Base-by-base conservation (phyloP, 2,888 invertebrate genomes). In the Archips xylosteana region DNA sequence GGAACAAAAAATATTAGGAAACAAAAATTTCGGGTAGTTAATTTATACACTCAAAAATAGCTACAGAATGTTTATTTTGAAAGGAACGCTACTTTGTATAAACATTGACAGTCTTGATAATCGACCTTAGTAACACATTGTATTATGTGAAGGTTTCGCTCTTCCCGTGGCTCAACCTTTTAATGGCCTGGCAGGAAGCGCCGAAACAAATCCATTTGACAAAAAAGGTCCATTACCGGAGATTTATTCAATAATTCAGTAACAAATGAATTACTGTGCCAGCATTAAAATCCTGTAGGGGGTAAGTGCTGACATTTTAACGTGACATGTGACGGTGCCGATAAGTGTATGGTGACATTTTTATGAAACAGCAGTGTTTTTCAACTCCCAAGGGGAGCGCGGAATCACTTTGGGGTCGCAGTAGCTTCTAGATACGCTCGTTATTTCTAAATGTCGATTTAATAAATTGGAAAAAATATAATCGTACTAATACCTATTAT, bases 161-260 rank as follows among this genome's bases (percentile, higher is more conserved):
- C 45, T 60, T 70, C 64, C 51, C 59, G 23, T 42, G 59, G 71
- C 68, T 42, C 60, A 4, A 49, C 60, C 42, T 23, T 60, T 70
- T 69, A 72, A 70, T 66, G 49, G 49, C 39, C 13, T 47, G 23
- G 64, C 75, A 65, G 76, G 68, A 71, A 70, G 61, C 64, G 47
- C 83, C 82, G 81, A 83, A 86, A 83, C 81, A 84, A 83, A 87
- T 87, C 89, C 90, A 88, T 89, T 91, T 88, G 85, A 64, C 83
- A 82, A 85, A 86, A 89, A 85, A 81, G 79, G 84, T 88, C 90
- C 91, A 90, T 91, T 90, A 91, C 83, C 78, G 84, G 64, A 87
- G 91, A 91, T 91, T 90, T 91, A 92, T 92, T 92, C 86, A 89
- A 92, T 92, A 90, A 91, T 89, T 92, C 92, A 89, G 85, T 83